phyloP scores from a whole-genome alignment of 1,140 invertebrate species.

The Papilio aristodemus region DNA sequence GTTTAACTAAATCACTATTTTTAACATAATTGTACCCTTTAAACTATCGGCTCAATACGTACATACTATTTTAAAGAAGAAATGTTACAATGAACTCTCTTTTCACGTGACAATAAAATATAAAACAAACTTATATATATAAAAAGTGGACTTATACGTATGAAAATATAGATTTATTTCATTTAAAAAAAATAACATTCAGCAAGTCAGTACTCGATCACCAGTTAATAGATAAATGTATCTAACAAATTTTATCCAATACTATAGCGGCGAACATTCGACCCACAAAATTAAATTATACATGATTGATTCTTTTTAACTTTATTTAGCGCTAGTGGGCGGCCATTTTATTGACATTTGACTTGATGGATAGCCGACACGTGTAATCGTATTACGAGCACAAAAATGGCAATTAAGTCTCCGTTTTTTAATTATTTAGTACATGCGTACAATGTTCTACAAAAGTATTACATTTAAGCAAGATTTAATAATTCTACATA shows the following conservation, averaged over 20 bases:
- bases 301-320: conserved; percentile 27
- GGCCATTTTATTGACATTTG: conserved; percentile 28
- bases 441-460: neutral
- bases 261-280: conserved; percentile 11
- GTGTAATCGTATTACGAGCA: conserved; percentile 8
- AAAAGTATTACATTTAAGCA: neutral
- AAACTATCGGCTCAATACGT: no score
- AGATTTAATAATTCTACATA: neutral
- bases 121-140: neutral
- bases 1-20: no score
- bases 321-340: conserved; percentile 12
- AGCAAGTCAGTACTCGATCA: neutral
- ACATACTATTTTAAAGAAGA: no score
- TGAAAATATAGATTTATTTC: neutral
- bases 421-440: neutral
- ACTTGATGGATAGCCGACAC: conserved; percentile 19
- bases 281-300: conserved; percentile 25
- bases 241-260: neutral
- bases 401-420: neutral
- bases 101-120: neutral
- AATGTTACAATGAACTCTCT: neutral
- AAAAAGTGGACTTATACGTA: no score
- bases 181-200: neutral
- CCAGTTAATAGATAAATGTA: neutral
- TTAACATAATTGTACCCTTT: no score